Base-by-base conservation (phyloP, 1,140 invertebrate species). In the Camponotus pennsylvanicus region DNA sequence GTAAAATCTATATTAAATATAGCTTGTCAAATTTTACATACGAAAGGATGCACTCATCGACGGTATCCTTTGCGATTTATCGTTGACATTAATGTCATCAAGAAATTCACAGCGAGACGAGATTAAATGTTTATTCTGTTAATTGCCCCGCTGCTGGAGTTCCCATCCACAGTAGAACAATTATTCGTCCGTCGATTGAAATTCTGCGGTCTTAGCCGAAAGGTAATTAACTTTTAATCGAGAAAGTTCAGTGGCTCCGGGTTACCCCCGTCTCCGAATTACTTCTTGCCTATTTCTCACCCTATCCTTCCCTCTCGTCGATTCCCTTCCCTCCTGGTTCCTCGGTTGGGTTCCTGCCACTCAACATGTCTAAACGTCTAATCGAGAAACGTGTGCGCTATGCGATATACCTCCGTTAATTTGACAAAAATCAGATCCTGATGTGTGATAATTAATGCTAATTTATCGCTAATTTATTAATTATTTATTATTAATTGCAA, bases 221-320 rank as follows among this genome's bases (percentile, higher is more conserved):
- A 93, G 93, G 93, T 92, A 94, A 93, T 93, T 94, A 94, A 94
- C 93, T 94, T 94, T 92, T 93, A 94, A 93, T 94, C 92, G 91
- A 92, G 88, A 93, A 94, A 94, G 93, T 94, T 94, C 89, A 85
- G 86, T 89, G 85, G 91, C 75, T 91, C 52, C 55, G 49, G 57
- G 87, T 90, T 87, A 88, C 88, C 85, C 61, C 70, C 55, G n/a
- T 83, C 83, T 86, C 87, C 70, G 71, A 88, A 88, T 89, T 90
- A 86, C 88, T 91, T 88, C 88, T 87, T 85, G 57, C 87, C 86
- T 89, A 64, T 91, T 87, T 80, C 69, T 83, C 79, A 83, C 67
- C 86, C 89, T 88, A 69, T 85, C 77, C 79, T 89, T 70, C 86
- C 66, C 80, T 55, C 85, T 79, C 87, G 75, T 76, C 83, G 88